Percentiles rank a stretch among this genome's conserved stretches.
Evolutionary conservation across 2,113 vertebrate species (phyloP).

Genomic region (Reinhardtius hippoglossoides): DNA sequence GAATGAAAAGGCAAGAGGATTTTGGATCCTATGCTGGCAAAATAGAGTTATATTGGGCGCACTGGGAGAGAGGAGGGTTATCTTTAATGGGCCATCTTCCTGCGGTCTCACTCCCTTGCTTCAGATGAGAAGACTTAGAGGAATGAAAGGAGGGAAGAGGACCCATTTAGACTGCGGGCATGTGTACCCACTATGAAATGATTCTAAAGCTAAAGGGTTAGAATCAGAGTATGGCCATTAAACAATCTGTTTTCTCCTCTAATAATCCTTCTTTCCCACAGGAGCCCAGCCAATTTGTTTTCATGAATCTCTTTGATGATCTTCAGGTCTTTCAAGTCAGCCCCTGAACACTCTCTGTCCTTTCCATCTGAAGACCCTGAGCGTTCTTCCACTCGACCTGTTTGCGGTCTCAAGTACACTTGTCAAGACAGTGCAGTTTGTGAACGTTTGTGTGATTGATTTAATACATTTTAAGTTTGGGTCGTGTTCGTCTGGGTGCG

Average conservation of each 20-base stretch:
- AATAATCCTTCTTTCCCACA: conserved; percentile 59
- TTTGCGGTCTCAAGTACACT: background rate
- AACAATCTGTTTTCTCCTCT: conserved; percentile 59
- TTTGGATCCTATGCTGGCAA: conserved; percentile 33
- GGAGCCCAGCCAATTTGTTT: conserved; percentile 74
- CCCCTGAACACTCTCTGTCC: background rate
- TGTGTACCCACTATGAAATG: conserved; percentile 1
- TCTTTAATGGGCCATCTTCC: conserved; percentile 58
- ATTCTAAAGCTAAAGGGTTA: background rate
- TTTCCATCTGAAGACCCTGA: background rate
- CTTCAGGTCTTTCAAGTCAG: background rate
- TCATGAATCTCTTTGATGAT: conserved; percentile 77
- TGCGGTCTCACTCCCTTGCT: conserved; percentile 29
- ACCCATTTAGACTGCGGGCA: background rate
- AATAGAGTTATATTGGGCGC: conserved; percentile 46
- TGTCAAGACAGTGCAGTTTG: conserved; percentile 13
- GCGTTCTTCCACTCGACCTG: background rate
- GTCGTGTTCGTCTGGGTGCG: background rate
- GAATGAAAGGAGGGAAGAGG: conserved; percentile 19
- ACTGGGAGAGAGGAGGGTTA: conserved; percentile 52
- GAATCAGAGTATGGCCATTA: conserved; percentile 55
- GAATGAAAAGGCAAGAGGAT: conserved; percentile 23
- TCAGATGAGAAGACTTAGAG: conserved; percentile 26
- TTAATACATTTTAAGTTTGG: background rate
- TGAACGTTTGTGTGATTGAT: background rate